Evolutionary conservation across 1,140 invertebrate genomes (phyloP), one percentile per base, ranked within the genome.

Genomic region (Aphis craccivora): DNA sequence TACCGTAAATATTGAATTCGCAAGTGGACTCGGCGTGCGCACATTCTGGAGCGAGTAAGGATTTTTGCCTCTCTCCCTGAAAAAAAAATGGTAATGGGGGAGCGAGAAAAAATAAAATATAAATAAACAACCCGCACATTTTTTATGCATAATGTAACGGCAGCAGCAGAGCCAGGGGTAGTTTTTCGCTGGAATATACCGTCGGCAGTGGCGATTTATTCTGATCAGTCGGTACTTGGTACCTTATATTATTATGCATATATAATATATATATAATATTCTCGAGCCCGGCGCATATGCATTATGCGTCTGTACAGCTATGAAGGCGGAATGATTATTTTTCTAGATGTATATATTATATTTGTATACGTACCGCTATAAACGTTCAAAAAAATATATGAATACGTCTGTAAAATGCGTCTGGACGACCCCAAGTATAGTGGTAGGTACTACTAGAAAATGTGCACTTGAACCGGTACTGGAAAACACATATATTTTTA

Each of bases 1-100:
- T 90, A 60, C 40, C 53, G 67, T 91, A 76, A 91, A 91, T 76
- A 91, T 91, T 67, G 90, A 91, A 91, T 91, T 91, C 60, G 90
- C 25, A 91, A 91, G 55, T 67, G 90, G 90, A 45, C 90, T 76
- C 55, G 40, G 25, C n/a, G 90, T 60, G 90, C 23, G 5, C 76
- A 11, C 83, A 40, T 84, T 84, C 83, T 22, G 83, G 83, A 14
- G 45, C 30, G 30, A 30, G 88, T 40, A 55, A 89, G n/a, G 88
- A 89, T 89, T 89, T 89, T 89, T 37, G 60, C 25, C 51, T 55
- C 30, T 51, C n/a, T 37, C n/a, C 22, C 20, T 20, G 20, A 25
- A n/a, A 51, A 48, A 88, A 40, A 86, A 43, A 67, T 67, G 30
- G 60, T 67, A 30, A 67, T 67, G 30, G 37, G n/a, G 35, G 14